A percentile compares a stretch with the other conserved stretches of the same genome.
phyloP scores from a whole-genome alignment of 2,113 vertebrate species.

The Periophthalmus modestus region DNA sequence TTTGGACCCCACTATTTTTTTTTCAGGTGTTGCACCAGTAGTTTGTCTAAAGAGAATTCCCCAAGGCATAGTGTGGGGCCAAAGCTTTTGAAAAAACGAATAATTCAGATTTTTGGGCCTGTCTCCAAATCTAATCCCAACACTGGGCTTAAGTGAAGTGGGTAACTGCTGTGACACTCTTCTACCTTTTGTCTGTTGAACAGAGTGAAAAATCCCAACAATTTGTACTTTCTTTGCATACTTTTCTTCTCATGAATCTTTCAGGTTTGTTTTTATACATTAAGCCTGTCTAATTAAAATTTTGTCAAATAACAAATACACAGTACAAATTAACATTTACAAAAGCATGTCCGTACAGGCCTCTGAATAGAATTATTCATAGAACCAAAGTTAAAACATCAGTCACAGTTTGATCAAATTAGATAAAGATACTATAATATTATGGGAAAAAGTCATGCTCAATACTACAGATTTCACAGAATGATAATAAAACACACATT shows the following conservation, averaged over 20 bases:
- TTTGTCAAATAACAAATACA: not conserved
- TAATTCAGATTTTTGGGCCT: constrained; percentile 19
- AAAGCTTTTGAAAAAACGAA: constrained; percentile 13
- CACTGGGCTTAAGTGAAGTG: constrained; percentile 1
- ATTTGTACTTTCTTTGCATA: not conserved
- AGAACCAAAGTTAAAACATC: too few relatives aligned
- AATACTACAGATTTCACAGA: not conserved
- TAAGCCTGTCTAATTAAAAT: not conserved
- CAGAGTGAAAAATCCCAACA: constrained; percentile 3
- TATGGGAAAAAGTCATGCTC: too few relatives aligned
- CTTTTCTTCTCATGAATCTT: not conserved
- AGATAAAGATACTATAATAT: too few relatives aligned
- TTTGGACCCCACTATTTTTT: not conserved
- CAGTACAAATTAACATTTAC: not conserved
- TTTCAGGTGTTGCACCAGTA: not conserved
- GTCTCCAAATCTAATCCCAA: constrained; percentile 11
- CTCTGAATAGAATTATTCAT: too few relatives aligned
- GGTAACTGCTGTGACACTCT: constrained; percentile 13
- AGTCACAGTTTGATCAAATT: too few relatives aligned
- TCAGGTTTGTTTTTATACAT: not conserved
- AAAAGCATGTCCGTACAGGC: not conserved
- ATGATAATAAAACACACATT: too few relatives aligned
- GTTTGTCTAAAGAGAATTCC: not conserved
- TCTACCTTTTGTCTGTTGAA: constrained; percentile 7
- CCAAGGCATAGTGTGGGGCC: constrained; percentile 2